Evolutionary conservation across 2,888 invertebrate species (phyloP).

Genomic region (Griposia aprilina): DNA sequence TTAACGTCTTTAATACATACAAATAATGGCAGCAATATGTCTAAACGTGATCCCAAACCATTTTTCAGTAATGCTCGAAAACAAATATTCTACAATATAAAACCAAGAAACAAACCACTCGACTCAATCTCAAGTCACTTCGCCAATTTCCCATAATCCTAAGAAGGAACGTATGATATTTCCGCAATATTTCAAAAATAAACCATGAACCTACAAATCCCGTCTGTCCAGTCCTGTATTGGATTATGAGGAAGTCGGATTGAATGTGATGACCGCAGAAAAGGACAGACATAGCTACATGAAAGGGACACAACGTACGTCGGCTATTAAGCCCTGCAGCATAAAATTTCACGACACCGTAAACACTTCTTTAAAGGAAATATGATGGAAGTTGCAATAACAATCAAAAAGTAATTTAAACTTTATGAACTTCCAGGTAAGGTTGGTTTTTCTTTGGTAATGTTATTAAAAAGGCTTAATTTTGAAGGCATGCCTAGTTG

Average conservation of each 20-base stretch:
- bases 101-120: conserved; percentile 32
- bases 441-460: conserved; percentile 63
- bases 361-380: conserved; percentile 80
- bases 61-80: neutral
- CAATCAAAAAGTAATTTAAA: conserved; percentile 48
- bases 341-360: conserved; percentile 87
- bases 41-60: neutral
- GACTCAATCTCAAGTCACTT: conserved; percentile 70
- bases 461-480: conserved; percentile 83
- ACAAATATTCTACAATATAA: neutral
- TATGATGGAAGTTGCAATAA: conserved; percentile 68
- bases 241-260: conserved; percentile 84
- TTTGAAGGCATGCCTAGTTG: conserved; percentile 89
- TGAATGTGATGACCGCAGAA: conserved; percentile 81
- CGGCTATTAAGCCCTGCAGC: conserved; percentile 83
- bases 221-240: conserved; percentile 80
- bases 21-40: neutral
- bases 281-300: conserved; percentile 65
- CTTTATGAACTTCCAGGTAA: conserved; percentile 41
- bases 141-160: conserved; percentile 80
- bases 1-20: neutral
- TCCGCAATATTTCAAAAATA: conserved; percentile 77
- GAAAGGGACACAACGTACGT: conserved; percentile 69
- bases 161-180: conserved; percentile 80
- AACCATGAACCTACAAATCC: conserved; percentile 80